These are phyloP conservation scores for Bombycilla garrulus DNA, from an alignment of 2,113 vertebrate species.

Conservation along the genomic window DNA sequence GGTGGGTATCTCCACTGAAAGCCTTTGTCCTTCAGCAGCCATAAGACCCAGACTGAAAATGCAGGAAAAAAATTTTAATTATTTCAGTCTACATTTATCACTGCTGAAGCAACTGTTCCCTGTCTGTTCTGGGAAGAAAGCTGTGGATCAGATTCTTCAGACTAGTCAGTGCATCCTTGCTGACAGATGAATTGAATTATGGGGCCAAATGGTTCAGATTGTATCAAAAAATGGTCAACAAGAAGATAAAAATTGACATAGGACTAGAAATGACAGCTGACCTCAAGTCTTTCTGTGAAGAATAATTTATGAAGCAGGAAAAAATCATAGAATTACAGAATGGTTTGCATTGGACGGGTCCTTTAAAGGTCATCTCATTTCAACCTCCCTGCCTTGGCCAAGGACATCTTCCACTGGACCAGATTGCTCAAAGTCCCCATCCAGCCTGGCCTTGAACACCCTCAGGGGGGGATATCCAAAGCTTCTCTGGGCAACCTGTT, in stretches of 20 bases:
- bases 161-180: neutral
- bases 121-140: neutral
- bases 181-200: neutral
- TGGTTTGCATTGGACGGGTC: rapidly evolving
- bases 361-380: neutral
- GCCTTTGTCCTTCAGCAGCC: neutral
- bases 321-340: neutral
- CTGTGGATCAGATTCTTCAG: neutral
- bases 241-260: neutral
- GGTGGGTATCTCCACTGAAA: neutral
- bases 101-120: neutral
- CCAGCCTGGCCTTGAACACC: neutral
- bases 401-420: neutral
- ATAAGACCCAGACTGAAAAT: neutral
- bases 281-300: neutral
- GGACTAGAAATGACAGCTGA: neutral
- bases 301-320: neutral
- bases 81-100: neutral
- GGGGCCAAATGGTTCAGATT: neutral
- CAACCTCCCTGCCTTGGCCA: neutral
- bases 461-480: neutral
- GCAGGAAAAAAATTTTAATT: neutral
- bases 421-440: neutral
- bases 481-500: neutral
- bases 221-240: neutral